These are phyloP conservation scores for Parauchenoglanis punctatus DNA, from an alignment of 2,797 vertebrate genomes.

Conservation along the genomic window DNA sequence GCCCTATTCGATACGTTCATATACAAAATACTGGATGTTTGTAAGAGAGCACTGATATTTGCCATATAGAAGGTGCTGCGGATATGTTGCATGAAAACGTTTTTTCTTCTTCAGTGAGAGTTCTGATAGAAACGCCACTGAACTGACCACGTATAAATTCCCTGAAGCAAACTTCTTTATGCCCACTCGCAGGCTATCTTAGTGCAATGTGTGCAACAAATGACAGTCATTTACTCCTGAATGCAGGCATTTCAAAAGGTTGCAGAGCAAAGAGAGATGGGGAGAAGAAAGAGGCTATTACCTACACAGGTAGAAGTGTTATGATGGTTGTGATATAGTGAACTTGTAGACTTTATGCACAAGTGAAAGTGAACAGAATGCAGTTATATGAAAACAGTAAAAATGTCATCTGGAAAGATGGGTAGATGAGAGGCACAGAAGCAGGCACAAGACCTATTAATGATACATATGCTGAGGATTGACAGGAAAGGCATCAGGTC, in stretches of 20 bases:
- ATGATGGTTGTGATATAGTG: slow-evolving; percentile 67
- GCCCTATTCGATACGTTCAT: neutral
- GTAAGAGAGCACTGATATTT: neutral
- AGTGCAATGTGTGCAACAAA: slow-evolving; percentile 61
- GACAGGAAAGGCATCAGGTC: slow-evolving; percentile 60
- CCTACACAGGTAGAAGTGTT: slow-evolving; percentile 62
- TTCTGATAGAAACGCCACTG: slow-evolving; percentile 2
- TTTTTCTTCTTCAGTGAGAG: neutral
- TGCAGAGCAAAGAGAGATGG: slow-evolving; percentile 57
- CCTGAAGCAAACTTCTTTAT: slow-evolving; percentile 52
- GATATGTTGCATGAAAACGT: neutral
- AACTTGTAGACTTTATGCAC: slow-evolving; percentile 65
- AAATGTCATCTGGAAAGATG: slow-evolving; percentile 66
- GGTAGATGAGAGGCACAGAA: slow-evolving; percentile 57
- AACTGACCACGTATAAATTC: slow-evolving; percentile 38
- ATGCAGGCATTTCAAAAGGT: slow-evolving; percentile 65
- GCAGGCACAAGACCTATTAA: slow-evolving; percentile 65
- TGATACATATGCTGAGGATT: slow-evolving; percentile 66
- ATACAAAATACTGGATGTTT: neutral
- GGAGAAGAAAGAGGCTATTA: slow-evolving; percentile 56
- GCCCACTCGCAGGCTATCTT: slow-evolving; percentile 54
- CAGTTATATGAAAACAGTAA: slow-evolving; percentile 60
- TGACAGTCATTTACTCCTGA: slow-evolving; percentile 63
- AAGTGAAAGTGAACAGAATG: slow-evolving; percentile 7
- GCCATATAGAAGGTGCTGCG: neutral